Percentiles rank a stretch among this genome's conserved stretches.
These are phyloP conservation scores for Alectura lathami DNA, from an alignment of 2,113 vertebrate genomes.

Conservation along the genomic window DNA sequence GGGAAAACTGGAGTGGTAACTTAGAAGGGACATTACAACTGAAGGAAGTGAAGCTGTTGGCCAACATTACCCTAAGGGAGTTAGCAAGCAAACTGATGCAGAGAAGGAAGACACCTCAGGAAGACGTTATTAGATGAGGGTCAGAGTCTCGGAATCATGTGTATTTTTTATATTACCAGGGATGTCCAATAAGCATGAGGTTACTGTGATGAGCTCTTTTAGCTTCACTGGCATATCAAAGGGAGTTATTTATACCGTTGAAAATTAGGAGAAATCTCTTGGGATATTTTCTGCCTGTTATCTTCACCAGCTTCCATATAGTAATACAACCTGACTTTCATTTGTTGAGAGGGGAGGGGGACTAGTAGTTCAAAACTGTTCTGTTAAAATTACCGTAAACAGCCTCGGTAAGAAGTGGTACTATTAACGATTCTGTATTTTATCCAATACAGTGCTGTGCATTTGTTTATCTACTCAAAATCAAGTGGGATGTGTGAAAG, in stretches of 20 bases:
- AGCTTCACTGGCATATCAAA: not conserved
- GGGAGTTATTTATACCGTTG: not conserved
- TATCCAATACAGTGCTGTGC: not conserved
- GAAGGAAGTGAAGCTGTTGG: not conserved
- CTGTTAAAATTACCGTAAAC: not conserved
- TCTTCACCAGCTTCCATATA: not conserved
- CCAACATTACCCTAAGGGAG: not conserved
- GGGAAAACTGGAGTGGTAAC: not conserved
- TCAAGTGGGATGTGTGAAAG: not conserved
- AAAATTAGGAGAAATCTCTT: not conserved
- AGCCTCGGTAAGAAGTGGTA: not conserved
- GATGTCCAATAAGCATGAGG: not conserved
- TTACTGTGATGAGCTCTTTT: not conserved
- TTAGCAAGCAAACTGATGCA: not conserved
- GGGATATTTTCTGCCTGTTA: not conserved
- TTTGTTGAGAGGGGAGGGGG: not conserved
- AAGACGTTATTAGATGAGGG: not conserved
- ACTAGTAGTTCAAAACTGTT: not conserved
- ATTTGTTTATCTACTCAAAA: not conserved
- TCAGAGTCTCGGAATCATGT: not conserved
- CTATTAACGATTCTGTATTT: not conserved
- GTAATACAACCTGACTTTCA: not conserved
- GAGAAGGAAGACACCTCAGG: not conserved
- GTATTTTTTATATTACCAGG: not conserved
- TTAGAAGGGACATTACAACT: not conserved